Evolutionary conservation across 1,140 invertebrate genomes (phyloP).

Genomic region (Pseudomyrmex flavicornis): DNA sequence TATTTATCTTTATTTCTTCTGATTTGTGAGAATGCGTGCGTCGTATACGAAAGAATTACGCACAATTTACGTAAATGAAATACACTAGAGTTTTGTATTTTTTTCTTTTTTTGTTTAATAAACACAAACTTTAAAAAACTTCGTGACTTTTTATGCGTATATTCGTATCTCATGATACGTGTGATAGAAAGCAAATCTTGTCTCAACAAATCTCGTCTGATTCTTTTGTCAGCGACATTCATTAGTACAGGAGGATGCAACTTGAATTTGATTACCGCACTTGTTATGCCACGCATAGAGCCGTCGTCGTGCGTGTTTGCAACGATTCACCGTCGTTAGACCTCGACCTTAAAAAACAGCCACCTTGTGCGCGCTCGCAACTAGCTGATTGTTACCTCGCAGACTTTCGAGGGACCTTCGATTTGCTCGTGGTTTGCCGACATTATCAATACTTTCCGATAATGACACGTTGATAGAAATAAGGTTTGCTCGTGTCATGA

Average conservation of each 20-base stretch:
- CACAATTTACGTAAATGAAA: too few relatives aligned
- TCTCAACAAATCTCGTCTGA: slow-evolving; percentile 12
- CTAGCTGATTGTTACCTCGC: slow-evolving; percentile 46
- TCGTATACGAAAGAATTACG: too few relatives aligned
- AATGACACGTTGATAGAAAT: slow-evolving; percentile 27
- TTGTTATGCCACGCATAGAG: slow-evolving; percentile 60
- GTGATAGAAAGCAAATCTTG: too few relatives aligned
- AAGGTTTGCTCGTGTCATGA: slow-evolving; percentile 17
- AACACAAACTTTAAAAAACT: slow-evolving; percentile 15
- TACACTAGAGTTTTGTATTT: too few relatives aligned
- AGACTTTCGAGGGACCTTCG: slow-evolving; percentile 56
- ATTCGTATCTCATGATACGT: too few relatives aligned
- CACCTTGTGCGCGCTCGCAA: slow-evolving; percentile 42
- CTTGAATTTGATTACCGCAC: slow-evolving; percentile 51
- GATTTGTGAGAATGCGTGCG: not conserved
- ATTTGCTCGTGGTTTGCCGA: not conserved
- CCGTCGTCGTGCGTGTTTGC: slow-evolving; percentile 20
- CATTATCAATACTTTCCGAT: slow-evolving; percentile 12
- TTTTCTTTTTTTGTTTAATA: not conserved
- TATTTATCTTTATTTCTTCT: not conserved
- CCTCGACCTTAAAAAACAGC: slow-evolving; percentile 68
- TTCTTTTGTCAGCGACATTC: slow-evolving; percentile 32
- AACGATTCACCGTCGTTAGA: slow-evolving; percentile 38
- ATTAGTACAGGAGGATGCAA: slow-evolving; percentile 16
- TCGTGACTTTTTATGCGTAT: too few relatives aligned